Evolutionary conservation across 2,888 invertebrate genomes (phyloP).

Genomic region (Drosophila kanekoi): DNA sequence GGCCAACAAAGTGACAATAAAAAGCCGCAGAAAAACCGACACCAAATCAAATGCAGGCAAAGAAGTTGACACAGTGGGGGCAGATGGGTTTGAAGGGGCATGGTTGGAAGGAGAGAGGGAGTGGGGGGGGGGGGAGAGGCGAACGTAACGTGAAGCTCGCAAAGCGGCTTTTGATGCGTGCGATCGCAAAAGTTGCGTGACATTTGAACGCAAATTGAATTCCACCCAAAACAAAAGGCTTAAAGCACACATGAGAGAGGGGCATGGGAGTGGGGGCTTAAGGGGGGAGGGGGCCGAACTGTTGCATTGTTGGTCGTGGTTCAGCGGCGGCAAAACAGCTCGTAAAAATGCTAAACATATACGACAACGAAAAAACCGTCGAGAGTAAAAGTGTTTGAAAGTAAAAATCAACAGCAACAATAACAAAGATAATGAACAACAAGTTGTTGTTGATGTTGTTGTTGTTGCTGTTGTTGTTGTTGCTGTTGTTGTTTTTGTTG

Average conservation of each 20-base stretch:
- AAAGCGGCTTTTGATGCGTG: conserved; percentile 49
- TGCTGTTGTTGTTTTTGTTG: conserved; percentile 30
- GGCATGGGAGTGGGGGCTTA: background rate
- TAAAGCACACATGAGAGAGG: conserved; percentile 5
- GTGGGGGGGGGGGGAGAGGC: background rate
- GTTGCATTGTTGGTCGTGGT: conserved; percentile 20
- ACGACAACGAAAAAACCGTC: conserved; percentile 56
- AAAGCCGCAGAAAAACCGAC: conserved; percentile 2
- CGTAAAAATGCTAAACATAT: conserved; percentile 45
- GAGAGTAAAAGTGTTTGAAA: conserved; percentile 72
- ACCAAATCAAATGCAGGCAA: background rate
- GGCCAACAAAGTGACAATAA: conserved; percentile 1
- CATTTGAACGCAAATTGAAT: conserved; percentile 35
- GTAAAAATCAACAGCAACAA: conserved; percentile 34
- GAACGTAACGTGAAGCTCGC: conserved; percentile 34
- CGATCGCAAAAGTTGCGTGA: conserved; percentile 46
- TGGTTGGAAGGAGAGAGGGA: background rate
- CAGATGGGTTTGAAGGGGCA: background rate
- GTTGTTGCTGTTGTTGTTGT: conserved; percentile 6
- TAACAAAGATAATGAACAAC: conserved; percentile 20
- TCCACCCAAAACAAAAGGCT: conserved; percentile 35
- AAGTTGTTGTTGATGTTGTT: background rate
- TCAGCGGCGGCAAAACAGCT: conserved; percentile 29
- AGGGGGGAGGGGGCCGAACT: too few species aligned
- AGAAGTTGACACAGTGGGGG: background rate